Evolutionary conservation across 2,888 invertebrate genomes (phyloP).

Genomic region (Deroplatys truncata): DNA sequence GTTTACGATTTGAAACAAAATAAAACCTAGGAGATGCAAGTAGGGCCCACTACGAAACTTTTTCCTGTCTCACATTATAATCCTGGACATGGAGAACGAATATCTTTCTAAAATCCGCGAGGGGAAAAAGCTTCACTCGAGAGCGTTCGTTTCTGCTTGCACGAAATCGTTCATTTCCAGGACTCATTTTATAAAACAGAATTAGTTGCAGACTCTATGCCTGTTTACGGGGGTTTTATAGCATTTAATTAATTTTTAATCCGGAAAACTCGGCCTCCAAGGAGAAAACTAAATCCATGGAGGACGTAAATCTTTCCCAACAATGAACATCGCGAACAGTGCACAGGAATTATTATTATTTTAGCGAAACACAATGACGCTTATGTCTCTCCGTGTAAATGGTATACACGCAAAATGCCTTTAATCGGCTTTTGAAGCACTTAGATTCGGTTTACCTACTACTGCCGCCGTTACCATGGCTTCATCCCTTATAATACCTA

Average conservation of each 20-base stretch:
- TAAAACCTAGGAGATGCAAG: background rate
- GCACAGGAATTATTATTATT: background rate
- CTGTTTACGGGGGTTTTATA: background rate
- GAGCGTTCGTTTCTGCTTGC: background rate
- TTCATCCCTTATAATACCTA: constrained; percentile 1
- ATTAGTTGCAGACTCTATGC: background rate
- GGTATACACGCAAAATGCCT: constrained; percentile 6
- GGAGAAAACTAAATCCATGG: background rate
- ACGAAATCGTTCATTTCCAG: background rate
- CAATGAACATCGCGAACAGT: background rate
- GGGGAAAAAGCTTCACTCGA: background rate
- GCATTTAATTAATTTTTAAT: background rate
- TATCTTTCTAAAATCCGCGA: background rate
- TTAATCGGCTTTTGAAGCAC: constrained; percentile 13
- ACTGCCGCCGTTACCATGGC: constrained; percentile 4
- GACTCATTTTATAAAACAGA: background rate
- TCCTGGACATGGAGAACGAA: background rate
- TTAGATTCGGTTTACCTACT: constrained; percentile 12
- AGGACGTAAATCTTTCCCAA: background rate
- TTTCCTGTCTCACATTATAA: background rate
- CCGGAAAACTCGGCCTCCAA: background rate
- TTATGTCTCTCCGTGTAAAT: constrained; percentile 6
- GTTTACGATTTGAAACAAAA: background rate
- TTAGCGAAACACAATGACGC: constrained; percentile 8
- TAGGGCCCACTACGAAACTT: background rate